Conservation (phyloP, 2,797 vertebrate genomes). For the Pipistrellus nathusii region DNA sequence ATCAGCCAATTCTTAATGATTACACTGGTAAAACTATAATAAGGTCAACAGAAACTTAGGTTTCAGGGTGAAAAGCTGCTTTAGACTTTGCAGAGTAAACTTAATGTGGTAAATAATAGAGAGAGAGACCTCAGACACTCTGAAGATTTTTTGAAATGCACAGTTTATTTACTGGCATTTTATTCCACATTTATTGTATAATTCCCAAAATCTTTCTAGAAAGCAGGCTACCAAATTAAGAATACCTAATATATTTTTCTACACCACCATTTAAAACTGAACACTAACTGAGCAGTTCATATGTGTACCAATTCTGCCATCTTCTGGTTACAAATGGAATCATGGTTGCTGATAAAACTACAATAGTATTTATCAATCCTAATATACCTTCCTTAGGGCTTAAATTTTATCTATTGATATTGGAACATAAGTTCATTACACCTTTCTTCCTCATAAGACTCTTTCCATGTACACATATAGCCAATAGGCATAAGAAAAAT, state of each 20-base stretch:
- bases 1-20: background rate
- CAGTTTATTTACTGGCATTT: background rate
- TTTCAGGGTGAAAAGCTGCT: background rate
- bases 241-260: slow-evolving; percentile 35
- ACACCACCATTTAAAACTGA: slow-evolving; percentile 23
- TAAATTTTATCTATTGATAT: background rate
- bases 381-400: background rate
- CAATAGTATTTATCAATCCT: background rate
- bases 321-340: slow-evolving; percentile 70
- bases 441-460: background rate
- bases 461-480: background rate
- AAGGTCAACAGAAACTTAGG: slow-evolving; percentile 15
- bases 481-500: background rate
- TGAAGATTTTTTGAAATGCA: background rate
- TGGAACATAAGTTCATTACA: background rate
- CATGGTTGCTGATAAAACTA: background rate
- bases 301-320: slow-evolving; percentile 69
- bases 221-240: slow-evolving; percentile 55
- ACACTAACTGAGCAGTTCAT: slow-evolving; percentile 21
- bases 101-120: background rate
- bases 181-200: background rate
- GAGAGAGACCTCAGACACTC: background rate
- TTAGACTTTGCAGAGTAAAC: slow-evolving; percentile 14
- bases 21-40: background rate
- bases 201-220: slow-evolving; percentile 55